A percentile compares a stretch with the other conserved stretches of the same genome.
Evolutionary conservation across 2,888 invertebrate species (phyloP).

Genomic region (Brachyptera risi): DNA sequence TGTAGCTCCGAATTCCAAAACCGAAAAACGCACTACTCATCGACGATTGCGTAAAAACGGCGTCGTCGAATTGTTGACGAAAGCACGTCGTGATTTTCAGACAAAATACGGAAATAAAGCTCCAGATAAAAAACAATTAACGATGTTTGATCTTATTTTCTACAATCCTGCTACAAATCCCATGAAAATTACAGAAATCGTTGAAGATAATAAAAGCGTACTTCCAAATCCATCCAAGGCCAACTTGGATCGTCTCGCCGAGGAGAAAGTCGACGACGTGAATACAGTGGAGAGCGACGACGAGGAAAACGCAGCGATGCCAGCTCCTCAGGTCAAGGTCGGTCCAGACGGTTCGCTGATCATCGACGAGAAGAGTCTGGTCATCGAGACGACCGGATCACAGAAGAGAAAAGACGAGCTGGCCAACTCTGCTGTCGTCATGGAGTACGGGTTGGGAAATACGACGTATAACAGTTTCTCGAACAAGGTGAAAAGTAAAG

Average conservation of each 20-base stretch:
- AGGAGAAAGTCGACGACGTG: conserved; percentile 35
- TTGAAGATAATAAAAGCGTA: neutral
- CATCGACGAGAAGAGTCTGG: conserved; percentile 79
- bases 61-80: conserved; percentile 48
- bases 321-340: conserved; percentile 80
- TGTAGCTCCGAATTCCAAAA: conserved; percentile 26
- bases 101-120: conserved; percentile 49
- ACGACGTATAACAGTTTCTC: conserved; percentile 38
- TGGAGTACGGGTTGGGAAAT: conserved; percentile 55
- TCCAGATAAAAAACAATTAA: conserved; percentile 65
- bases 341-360: conserved; percentile 69
- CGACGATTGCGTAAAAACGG: conserved; percentile 35
- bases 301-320: conserved; percentile 48
- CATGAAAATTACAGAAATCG: conserved; percentile 54
- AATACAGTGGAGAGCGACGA: conserved; percentile 29
- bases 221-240: conserved; percentile 28
- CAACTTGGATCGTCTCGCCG: conserved; percentile 31
- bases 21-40: conserved; percentile 38
- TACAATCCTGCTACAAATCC: conserved; percentile 81
- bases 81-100: conserved; percentile 53
- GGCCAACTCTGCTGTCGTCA: conserved; percentile 61
- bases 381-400: conserved; percentile 67
- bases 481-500: conserved; percentile 61
- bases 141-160: conserved; percentile 89
- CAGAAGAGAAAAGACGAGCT: conserved; percentile 59